Evolutionary conservation across 2,888 invertebrate species (phyloP).

Genomic region (Ectemnius cavifrons): DNA sequence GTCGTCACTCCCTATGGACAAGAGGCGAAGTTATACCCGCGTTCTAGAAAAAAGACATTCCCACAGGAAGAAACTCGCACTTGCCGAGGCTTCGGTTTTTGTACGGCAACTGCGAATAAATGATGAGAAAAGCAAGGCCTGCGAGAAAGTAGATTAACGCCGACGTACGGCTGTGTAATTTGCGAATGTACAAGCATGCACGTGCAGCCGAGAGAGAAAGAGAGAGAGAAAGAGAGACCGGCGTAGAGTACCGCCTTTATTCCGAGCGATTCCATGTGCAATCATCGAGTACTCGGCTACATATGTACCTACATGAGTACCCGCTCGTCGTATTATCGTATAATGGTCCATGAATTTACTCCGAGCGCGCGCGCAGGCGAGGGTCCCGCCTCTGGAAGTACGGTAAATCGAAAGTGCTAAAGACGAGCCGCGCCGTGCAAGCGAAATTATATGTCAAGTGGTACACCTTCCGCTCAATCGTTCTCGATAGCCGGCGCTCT

Average conservation of each 20-base stretch:
- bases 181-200: slow-evolving; percentile 22
- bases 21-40: no score
- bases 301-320: slow-evolving; percentile 14
- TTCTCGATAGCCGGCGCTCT: no score
- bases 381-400: slow-evolving; percentile 8
- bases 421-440: slow-evolving; percentile 12
- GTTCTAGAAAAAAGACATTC: no score
- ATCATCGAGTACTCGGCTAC: slow-evolving; percentile 23
- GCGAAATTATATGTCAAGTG: neutral
- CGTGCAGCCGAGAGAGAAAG: slow-evolving; percentile 18
- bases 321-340: slow-evolving; percentile 28
- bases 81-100: no score
- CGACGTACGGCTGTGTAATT: slow-evolving; percentile 43
- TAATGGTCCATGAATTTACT: slow-evolving; percentile 36
- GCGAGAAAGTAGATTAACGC: slow-evolving; percentile 53
- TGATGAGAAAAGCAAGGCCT: slow-evolving; percentile 34
- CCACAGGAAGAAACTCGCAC: no score
- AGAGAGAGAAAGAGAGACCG: slow-evolving; percentile 17
- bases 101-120: slow-evolving; percentile 26
- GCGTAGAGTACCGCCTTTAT: slow-evolving; percentile 27
- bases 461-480: no score
- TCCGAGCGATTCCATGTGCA: slow-evolving; percentile 7
- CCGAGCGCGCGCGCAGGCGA: slow-evolving; percentile 16
- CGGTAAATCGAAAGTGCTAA: slow-evolving; percentile 33
- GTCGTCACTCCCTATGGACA: neutral